Evolutionary conservation across 2,113 vertebrate genomes (phyloP), one percentile per base, ranked within the genome.

Genomic region (Podarcis cretensis): DNA sequence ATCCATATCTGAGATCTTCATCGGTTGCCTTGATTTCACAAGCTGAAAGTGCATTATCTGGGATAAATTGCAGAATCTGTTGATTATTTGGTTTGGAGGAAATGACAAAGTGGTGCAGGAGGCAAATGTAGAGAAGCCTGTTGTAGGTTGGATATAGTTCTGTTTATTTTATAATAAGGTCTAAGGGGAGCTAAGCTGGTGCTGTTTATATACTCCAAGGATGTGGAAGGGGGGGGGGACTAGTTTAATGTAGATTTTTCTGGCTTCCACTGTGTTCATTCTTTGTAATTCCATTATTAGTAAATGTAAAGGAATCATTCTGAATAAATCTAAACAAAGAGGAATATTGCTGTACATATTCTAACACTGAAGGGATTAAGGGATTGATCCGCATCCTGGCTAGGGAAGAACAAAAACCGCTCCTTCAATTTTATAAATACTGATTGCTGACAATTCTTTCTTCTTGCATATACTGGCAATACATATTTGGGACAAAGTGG

Each of bases 41-140:
- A 84, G 63, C 13, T 77, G 57, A 74, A 69, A 78, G 63, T 68
- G 63, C 59, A 35, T 78, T 35, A 57, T 77, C 9, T 7, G 87
- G 73, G 63, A 57, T 89, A 78, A 77, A 89, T 77, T 13, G 63
- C 74, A 54, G 32, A 54, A 69, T 1, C 43, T 57, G 57, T 74
- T 81, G 84, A 84, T 84, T 84, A 89, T 37, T 63, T 30, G 81
- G 74, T 77, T 69, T 30, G 57, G 63, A 68, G 23, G 27, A 89
- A 83, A 84, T 37, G 74, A 89, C 83, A 83, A 84, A 84, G n/a
- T 66, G 63, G 83, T 32, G 59, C 30, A 77, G 27, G 21, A 54
- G n/a, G 71, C 27, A 66, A 88, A 88, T 83, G 75, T 88, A 83
- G 73, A 89, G 16, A 54, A 54, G n/a, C n/a, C 23, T 77, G 43